These are phyloP conservation scores for Eupleurogrammus muticus DNA, from an alignment of 2,797 vertebrate genomes.

Conservation along the genomic window DNA sequence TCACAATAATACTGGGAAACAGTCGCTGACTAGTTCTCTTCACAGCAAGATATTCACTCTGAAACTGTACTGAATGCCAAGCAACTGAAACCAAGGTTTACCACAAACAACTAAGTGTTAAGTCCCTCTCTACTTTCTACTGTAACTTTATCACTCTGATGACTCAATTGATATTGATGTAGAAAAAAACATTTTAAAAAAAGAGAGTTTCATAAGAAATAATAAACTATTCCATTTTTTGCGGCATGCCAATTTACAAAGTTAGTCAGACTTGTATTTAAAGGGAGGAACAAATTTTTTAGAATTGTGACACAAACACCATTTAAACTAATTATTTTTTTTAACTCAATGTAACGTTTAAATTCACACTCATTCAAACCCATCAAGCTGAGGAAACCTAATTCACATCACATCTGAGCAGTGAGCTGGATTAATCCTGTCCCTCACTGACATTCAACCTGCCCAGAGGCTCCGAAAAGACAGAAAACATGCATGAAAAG, in stretches of 20 bases:
- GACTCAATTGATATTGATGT: background rate
- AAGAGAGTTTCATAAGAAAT: constrained; percentile 8
- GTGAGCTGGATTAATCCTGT: background rate
- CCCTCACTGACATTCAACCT: background rate
- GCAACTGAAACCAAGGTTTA: constrained; percentile 30
- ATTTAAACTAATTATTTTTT: background rate
- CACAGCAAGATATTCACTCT: constrained; percentile 17
- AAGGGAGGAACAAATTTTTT: background rate
- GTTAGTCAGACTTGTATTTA: background rate
- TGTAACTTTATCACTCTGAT: background rate
- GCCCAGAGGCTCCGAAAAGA: background rate
- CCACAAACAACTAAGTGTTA: background rate
- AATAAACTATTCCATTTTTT: background rate
- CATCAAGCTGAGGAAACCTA: background rate
- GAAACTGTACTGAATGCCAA: constrained; percentile 30
- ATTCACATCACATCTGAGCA: background rate
- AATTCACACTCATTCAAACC: background rate
- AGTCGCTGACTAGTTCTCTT: background rate
- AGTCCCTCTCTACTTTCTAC: background rate
- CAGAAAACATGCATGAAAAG: background rate
- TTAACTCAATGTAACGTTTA: background rate
- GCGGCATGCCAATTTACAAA: background rate
- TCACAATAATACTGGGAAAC: constrained; percentile 2
- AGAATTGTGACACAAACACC: background rate
- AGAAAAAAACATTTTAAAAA: background rate